Conservation (phyloP, 2,888 invertebrate species). For the Shargacucullia verbasci region DNA sequence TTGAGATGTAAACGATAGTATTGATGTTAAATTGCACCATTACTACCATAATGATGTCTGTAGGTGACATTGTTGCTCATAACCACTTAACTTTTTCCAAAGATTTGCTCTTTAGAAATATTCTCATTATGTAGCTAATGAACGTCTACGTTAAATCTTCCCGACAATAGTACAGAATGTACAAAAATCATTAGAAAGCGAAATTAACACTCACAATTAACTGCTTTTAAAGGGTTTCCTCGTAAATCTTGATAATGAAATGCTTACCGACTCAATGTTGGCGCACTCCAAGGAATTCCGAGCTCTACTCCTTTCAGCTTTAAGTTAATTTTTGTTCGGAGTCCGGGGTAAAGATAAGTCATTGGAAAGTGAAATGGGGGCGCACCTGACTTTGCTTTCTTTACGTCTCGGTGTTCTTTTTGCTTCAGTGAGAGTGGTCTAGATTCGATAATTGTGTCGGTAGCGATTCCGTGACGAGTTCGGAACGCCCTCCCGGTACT, state of each 20-base stretch:
- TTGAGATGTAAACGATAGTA: conserved; percentile 69
- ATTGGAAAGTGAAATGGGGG: conserved; percentile 88
- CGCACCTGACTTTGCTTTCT: conserved; percentile 88
- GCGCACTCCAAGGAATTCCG: conserved; percentile 41
- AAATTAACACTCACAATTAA: conserved; percentile 81
- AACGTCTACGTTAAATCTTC: conserved; percentile 13
- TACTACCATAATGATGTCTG: conserved; percentile 27
- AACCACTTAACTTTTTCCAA: conserved; percentile 11
- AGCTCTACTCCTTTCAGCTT: conserved; percentile 55
- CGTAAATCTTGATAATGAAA: conserved; percentile 85
- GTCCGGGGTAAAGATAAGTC: conserved; percentile 72
- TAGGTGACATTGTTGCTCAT: conserved; percentile 24
- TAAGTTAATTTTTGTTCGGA: conserved; percentile 69
- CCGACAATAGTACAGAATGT: conserved; percentile 53
- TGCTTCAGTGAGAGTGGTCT: conserved; percentile 88
- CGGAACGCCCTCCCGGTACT: conserved; percentile 68
- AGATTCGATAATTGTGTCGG: conserved; percentile 86
- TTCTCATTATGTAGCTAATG: conserved; percentile 17
- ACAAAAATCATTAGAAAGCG: conserved; percentile 76
- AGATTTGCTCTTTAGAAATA: conserved; percentile 1
- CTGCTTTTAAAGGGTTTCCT: conserved; percentile 83
- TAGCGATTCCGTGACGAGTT: conserved; percentile 81
- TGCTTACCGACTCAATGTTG: conserved; percentile 67
- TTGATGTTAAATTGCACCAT: conserved; percentile 48
- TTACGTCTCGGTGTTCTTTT: conserved; percentile 85